Conservation (phyloP, 1,140 invertebrate genomes). For the Stratiolaelaps scimitus region DNA sequence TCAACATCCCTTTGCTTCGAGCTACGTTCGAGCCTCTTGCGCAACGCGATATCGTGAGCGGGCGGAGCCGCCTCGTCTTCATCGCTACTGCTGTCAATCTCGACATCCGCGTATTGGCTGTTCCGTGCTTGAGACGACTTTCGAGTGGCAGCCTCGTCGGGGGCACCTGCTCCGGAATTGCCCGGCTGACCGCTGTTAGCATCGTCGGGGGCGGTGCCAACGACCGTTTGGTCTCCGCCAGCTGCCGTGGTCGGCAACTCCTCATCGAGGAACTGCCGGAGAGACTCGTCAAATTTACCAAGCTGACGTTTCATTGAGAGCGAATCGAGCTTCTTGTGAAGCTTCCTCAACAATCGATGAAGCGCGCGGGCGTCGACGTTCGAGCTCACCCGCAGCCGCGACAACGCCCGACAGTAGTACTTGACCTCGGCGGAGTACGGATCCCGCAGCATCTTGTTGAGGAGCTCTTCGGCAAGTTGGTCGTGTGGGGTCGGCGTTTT, state of each 20-base stretch:
- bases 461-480: conserved; percentile 6
- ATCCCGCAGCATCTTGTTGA: neutral
- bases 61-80: neutral
- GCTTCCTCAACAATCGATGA: conserved; percentile 4
- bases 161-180: too few species aligned
- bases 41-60: conserved; percentile 10
- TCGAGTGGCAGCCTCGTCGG: neutral
- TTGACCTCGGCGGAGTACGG: conserved; percentile 6
- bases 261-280: neutral
- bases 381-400: neutral
- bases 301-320: neutral
- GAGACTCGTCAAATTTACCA: neutral
- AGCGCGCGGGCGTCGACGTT: neutral
- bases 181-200: too few species aligned
- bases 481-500: conserved; percentile 4
- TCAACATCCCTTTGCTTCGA: neutral
- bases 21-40: neutral
- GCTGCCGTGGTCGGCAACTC: neutral
- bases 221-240: neutral
- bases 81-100: neutral
- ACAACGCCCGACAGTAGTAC: conserved; percentile 17
- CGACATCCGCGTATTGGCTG: neutral
- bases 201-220: too few species aligned
- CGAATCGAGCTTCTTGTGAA: neutral
- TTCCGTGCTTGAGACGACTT: neutral